Conservation (phyloP, 2,888 invertebrate genomes). For the Drosophila ochracea region DNA sequence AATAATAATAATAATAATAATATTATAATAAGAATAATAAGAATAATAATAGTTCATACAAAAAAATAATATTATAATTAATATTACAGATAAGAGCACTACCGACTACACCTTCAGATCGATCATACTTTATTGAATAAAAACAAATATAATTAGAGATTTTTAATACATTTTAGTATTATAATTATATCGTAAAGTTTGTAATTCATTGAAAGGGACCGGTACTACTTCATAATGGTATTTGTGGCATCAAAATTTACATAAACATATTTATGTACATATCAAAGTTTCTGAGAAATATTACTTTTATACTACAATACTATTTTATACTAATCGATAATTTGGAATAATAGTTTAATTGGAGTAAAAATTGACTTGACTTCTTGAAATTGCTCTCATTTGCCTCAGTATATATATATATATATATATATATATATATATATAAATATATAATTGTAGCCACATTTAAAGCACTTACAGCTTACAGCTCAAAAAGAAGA, state of each 20-base stretch:
- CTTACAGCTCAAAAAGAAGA: neutral
- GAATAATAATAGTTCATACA: neutral
- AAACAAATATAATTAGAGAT: neutral
- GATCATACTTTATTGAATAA: neutral
- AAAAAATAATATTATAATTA: neutral
- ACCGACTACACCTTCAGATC: neutral
- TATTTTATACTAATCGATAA: neutral
- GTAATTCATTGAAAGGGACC: neutral
- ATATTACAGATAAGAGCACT: neutral
- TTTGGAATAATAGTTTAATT: neutral
- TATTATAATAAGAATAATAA: neutral
- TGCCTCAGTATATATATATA: neutral
- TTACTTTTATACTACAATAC: neutral
- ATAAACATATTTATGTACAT: too few species aligned
- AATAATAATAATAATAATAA: neutral
- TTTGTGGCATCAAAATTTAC: neutral
- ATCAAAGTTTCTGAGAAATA: neutral
- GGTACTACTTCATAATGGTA: neutral
- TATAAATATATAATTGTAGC: neutral
- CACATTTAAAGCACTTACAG: neutral
- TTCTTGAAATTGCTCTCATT: neutral
- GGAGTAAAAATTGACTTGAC: neutral
- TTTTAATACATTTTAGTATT: neutral
- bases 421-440: neutral
- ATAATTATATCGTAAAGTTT: neutral